phyloP scores from a whole-genome alignment of 2,797 vertebrate species.

The Muraenolepis orangiensis region DNA sequence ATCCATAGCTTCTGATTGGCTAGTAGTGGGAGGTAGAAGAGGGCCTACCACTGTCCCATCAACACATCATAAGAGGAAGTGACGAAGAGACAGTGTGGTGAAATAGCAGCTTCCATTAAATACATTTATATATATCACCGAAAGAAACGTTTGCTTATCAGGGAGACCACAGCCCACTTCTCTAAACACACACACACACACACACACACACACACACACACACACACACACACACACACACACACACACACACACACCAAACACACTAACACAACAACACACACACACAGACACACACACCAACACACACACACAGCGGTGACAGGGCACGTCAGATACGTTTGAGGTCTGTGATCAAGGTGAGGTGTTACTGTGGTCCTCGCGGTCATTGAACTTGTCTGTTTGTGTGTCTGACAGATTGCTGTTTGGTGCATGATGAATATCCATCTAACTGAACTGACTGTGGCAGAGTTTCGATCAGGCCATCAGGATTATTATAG shows the following conservation, averaged over 20 bases:
- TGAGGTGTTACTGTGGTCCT: too few relatives aligned
- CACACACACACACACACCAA: not conserved
- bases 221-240: conserved; percentile 2
- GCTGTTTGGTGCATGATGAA: too few relatives aligned
- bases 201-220: conserved; percentile 2
- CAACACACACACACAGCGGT: conserved; percentile 4
- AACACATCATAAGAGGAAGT: not conserved
- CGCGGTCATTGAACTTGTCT: too few relatives aligned
- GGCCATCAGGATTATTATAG: not conserved
- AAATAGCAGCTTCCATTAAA: not conserved
- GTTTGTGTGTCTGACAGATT: too few relatives aligned
- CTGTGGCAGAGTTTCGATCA: not conserved
- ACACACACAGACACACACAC: conserved; percentile 11
- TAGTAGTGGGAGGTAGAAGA: not conserved
- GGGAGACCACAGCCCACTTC: not conserved
- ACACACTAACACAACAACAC: conserved; percentile 9
- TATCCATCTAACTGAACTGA: not conserved
- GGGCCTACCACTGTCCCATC: not conserved
- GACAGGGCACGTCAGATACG: too few relatives aligned
- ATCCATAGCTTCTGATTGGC: not conserved
- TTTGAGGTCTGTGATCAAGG: too few relatives aligned
- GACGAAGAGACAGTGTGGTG: not conserved
- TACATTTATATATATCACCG: not conserved
- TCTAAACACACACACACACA: not conserved
- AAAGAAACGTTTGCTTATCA: not conserved